Conservation (phyloP, 2,113 vertebrate genomes). For the Turnix velox region DNA sequence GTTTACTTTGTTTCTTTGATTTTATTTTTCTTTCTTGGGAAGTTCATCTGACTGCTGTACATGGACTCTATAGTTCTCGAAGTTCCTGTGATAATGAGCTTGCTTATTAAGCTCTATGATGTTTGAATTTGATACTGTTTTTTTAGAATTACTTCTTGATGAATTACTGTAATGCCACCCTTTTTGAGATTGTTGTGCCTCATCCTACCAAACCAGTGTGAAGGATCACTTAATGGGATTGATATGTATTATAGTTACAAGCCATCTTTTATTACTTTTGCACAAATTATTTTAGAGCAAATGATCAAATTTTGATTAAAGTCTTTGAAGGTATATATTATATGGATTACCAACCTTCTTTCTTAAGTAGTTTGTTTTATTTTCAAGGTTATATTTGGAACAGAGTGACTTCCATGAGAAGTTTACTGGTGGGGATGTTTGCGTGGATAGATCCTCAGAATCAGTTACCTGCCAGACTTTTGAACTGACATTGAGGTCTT, state of each 20-base stretch:
- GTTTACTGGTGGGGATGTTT: conserved; percentile 86
- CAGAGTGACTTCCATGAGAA: conserved; percentile 92
- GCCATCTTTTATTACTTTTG: background rate
- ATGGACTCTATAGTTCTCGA: background rate
- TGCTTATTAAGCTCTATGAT: background rate
- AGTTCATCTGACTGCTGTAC: background rate
- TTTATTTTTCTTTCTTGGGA: background rate
- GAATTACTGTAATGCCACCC: background rate
- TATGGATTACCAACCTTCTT: background rate
- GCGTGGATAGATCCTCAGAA: conserved; percentile 92
- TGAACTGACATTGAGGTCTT: conserved; percentile 90
- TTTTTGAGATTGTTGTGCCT: background rate
- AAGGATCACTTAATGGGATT: background rate
- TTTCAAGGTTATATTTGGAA: conserved; percentile 88
- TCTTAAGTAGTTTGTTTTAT: background rate
- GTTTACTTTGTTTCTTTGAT: background rate
- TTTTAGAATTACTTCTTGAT: background rate
- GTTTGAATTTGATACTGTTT: background rate
- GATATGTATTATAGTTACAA: background rate
- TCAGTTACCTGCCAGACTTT: conserved; percentile 96
- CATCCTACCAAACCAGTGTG: background rate
- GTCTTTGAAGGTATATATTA: background rate
- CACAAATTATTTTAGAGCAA: background rate
- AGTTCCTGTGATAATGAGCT: background rate
- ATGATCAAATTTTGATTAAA: background rate